Evolutionary conservation across 2,888 invertebrate species (phyloP).

Genomic region (Heteropelma amictum): DNA sequence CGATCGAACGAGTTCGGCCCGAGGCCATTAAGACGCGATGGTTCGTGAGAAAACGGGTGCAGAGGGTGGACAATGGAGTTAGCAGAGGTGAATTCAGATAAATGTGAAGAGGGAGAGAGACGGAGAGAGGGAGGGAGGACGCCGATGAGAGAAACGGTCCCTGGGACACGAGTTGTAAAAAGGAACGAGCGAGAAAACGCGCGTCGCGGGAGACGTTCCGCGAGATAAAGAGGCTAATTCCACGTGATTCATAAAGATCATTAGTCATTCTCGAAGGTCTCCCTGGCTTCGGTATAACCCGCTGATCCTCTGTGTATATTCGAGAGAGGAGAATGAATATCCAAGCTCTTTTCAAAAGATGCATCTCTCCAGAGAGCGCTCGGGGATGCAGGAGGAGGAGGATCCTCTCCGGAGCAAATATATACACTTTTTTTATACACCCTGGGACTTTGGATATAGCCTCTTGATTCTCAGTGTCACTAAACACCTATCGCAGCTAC

Average conservation of each 20-base stretch:
- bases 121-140: not conserved
- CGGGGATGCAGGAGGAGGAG: conserved; percentile 15
- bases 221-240: conserved; percentile 60
- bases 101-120: conserved; percentile 7
- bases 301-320: conserved; percentile 19
- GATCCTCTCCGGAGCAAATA: conserved; percentile 16
- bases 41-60: conserved; percentile 23
- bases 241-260: conserved; percentile 65
- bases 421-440: not conserved
- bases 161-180: conserved; percentile 26
- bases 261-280: conserved; percentile 62
- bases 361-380: conserved; percentile 38
- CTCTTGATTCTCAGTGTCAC: too few species aligned
- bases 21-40: conserved; percentile 9
- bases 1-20: conserved; percentile 46
- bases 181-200: conserved; percentile 14
- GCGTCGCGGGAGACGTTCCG: conserved; percentile 44
- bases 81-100: conserved; percentile 15
- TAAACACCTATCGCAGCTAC: too few species aligned
- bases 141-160: conserved; percentile 37
- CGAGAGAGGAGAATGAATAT: conserved; percentile 44
- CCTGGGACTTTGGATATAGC: too few species aligned
- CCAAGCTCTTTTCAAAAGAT: conserved; percentile 46
- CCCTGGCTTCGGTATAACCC: conserved; percentile 22
- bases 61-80: not conserved